A percentile compares a stretch with the other conserved stretches of the same genome.
phyloP scores from a whole-genome alignment of 2,797 vertebrate species.

The Typhlichthys subterraneus region DNA sequence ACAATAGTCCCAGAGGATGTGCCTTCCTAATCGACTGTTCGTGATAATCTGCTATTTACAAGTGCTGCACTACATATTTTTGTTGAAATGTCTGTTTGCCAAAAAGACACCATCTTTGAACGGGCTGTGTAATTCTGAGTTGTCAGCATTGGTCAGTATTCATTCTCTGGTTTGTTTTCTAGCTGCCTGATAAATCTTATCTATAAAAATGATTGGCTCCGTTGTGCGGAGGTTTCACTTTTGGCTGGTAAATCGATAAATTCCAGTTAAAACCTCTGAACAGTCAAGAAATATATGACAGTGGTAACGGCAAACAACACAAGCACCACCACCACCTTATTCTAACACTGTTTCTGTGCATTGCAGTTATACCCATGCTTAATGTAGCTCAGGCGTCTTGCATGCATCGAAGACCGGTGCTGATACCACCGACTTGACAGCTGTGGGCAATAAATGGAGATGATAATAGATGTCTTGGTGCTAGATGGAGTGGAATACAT shows the following conservation, averaged over 20 bases:
- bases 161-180: too few relatives aligned
- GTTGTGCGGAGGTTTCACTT: conserved; percentile 5
- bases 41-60: too few relatives aligned
- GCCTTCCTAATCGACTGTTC: too few relatives aligned
- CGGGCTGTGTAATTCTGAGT: too few relatives aligned
- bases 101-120: too few relatives aligned
- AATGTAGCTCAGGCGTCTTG: conserved; percentile 68
- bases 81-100: too few relatives aligned
- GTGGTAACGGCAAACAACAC: conserved; percentile 31
- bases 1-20: too few relatives aligned
- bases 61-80: too few relatives aligned
- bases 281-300: conserved; percentile 41
- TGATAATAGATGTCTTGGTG: conserved; percentile 67
- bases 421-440: conserved; percentile 75
- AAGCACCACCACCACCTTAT: conserved; percentile 41
- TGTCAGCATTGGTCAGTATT: too few relatives aligned
- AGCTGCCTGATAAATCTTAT: too few relatives aligned
- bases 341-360: conserved; percentile 60
- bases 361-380: conserved; percentile 55
- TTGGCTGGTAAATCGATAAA: neutral
- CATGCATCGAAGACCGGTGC: conserved; percentile 72
- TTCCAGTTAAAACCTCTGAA: conserved; percentile 6
- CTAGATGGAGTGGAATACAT: conserved; percentile 68
- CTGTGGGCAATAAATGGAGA: conserved; percentile 77
- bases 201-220: neutral